phyloP scores from a whole-genome alignment of 1,140 invertebrate genomes.

The Zaprionus gabonicus region DNA sequence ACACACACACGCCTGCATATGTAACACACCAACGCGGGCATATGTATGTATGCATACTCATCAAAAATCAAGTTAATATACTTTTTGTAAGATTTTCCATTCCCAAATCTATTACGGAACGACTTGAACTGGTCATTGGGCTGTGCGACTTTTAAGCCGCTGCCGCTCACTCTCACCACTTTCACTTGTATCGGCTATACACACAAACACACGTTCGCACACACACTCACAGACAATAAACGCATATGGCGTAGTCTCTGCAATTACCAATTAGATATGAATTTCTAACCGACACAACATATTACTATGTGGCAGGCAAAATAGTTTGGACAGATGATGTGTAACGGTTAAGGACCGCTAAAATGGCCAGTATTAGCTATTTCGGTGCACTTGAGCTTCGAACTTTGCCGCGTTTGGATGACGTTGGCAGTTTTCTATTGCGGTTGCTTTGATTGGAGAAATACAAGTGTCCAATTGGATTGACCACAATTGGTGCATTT shows the following conservation, averaged over 20 bases:
- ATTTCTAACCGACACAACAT: conserved; percentile 27
- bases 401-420: conserved; percentile 83
- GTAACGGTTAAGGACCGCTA: background rate
- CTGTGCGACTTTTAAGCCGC: conserved; percentile 34
- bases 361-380: conserved; percentile 12
- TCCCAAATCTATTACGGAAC: conserved; percentile 67
- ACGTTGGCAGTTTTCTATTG: conserved; percentile 77
- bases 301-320: conserved; percentile 17
- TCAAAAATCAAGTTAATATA: conserved; percentile 19
- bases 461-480: conserved; percentile 1
- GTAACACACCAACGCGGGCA: background rate
- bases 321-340: background rate
- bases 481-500: conserved; percentile 3
- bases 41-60: conserved; percentile 1
- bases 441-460: conserved; percentile 9
- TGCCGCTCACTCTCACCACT: conserved; percentile 66
- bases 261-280: conserved; percentile 66
- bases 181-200: conserved; percentile 65
- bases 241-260: conserved; percentile 49
- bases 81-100: conserved; percentile 40
- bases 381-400: conserved; percentile 46
- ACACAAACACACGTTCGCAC: conserved; percentile 25
- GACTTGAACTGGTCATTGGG: conserved; percentile 46
- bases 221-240: conserved; percentile 13
- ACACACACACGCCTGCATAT: background rate